A percentile compares a stretch with the other conserved stretches of the same genome.
phyloP scores from a whole-genome alignment of 1,140 invertebrate genomes.

The Drosophila littoralis region DNA sequence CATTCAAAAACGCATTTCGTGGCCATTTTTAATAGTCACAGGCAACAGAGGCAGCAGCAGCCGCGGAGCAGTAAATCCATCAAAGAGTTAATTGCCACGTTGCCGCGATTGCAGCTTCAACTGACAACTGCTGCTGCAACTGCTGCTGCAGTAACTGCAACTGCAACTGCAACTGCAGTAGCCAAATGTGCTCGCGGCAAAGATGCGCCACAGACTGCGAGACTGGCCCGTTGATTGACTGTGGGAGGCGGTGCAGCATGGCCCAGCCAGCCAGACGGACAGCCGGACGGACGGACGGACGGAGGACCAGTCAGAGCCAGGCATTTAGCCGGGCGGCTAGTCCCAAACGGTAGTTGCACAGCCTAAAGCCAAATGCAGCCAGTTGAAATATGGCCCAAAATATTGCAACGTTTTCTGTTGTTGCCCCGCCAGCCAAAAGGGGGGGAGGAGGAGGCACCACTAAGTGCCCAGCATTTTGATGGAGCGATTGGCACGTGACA shows the following conservation, averaged over 20 bases:
- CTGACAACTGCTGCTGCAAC: slow-evolving; percentile 39
- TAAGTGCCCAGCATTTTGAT: slow-evolving; percentile 31
- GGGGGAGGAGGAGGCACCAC: neutral
- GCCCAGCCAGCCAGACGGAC: neutral
- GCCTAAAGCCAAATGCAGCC: slow-evolving; percentile 31
- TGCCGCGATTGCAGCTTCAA: slow-evolving; percentile 38
- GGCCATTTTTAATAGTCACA: slow-evolving; percentile 64
- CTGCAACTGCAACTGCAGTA: slow-evolving; percentile 40
- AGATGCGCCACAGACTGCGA: slow-evolving; percentile 50
- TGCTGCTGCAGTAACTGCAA: slow-evolving; percentile 26
- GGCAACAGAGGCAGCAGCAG: too few species aligned
- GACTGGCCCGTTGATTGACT: slow-evolving; percentile 44
- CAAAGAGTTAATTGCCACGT: slow-evolving; percentile 81
- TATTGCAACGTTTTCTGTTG: slow-evolving; percentile 8
- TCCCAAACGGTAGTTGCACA: slow-evolving; percentile 20
- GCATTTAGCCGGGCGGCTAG: neutral
- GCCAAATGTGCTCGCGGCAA: slow-evolving; percentile 55
- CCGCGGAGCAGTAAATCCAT: slow-evolving; percentile 70
- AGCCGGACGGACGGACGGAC: neutral
- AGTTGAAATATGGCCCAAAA: slow-evolving; percentile 41
- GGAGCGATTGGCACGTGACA: slow-evolving; percentile 50
- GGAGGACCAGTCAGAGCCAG: neutral
- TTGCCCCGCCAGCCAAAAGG: too few species aligned
- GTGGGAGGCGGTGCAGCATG: slow-evolving; percentile 33
- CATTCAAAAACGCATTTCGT: slow-evolving; percentile 81